Conservation (phyloP, 2,113 vertebrate species). For the Naja naja region DNA sequence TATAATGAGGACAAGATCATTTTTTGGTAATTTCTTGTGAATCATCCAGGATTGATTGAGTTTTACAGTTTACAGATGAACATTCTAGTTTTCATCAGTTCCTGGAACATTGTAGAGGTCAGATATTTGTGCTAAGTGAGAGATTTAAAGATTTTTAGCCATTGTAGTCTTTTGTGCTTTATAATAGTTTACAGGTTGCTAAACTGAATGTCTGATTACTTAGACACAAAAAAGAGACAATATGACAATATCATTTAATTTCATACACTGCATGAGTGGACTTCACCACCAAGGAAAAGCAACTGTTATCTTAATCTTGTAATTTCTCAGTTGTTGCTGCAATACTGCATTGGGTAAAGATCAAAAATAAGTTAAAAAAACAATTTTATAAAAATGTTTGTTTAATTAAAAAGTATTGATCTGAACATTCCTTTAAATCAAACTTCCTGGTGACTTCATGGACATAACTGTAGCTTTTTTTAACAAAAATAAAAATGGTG, state of each 20-base stretch:
- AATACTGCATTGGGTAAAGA: slow-evolving; percentile 11
- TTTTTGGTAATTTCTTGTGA: neutral
- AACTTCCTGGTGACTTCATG: neutral
- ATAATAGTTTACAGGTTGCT: slow-evolving; percentile 22
- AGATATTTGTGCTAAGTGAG: neutral
- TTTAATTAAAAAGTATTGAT: slow-evolving; percentile 29
- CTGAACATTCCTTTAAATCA: slow-evolving; percentile 13
- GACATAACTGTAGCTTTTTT: neutral
- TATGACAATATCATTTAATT: slow-evolving; percentile 29
- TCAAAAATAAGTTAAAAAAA: slow-evolving; percentile 29
- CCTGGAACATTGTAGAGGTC: neutral
- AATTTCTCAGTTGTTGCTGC: slow-evolving; percentile 23
- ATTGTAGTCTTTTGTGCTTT: slow-evolving; percentile 21
- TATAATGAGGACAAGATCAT: neutral
- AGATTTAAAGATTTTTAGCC: neutral
- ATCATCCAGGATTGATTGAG: neutral
- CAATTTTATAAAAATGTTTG: neutral
- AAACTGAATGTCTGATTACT: neutral
- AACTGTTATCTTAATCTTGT: neutral
- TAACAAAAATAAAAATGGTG: neutral
- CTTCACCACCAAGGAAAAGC: neutral
- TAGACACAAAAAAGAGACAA: neutral
- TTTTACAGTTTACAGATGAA: too few species aligned
- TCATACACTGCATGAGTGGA: slow-evolving; percentile 15
- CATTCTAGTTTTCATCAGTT: neutral